Evolutionary conservation across 2,113 vertebrate species (phyloP), one percentile per base, ranked within the genome.

Genomic region (Pogona vitticeps): DNA sequence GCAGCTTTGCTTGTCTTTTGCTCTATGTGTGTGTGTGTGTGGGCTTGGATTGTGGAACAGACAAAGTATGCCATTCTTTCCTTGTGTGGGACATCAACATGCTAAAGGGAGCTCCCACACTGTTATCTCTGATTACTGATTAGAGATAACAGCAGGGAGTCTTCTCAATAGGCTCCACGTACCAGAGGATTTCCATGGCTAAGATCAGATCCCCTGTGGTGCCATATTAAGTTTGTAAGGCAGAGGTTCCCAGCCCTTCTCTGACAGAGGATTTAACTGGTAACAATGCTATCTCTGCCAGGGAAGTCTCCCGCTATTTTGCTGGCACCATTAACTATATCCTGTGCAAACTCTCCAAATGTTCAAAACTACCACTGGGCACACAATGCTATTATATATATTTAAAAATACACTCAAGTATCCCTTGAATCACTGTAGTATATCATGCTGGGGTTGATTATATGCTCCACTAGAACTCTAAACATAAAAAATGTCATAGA

Each of bases 381-480:
- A 68, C 42, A 85, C 3, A 91, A 67, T 12, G 0, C 1, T 80
- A 85, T 1, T 1, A 63, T 92, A 85, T 18, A 92, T 86, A 79
- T 26, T 59, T 76, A 0, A 2, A 85, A 83, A 88, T 56, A 8
- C 8, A 82, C 20, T 26, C 6, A 6, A 83, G 75, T 75, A 56
- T 88, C 10, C 3, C 63, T 12, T 76, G 67, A 15, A 3, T 52
- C 18, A 4, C 88, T 36, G 42, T 13, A 63, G 70, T 84, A 4
- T 13, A 76, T 1, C 86, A 80, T 38, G 36, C 38, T 52, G 63
- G 79, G 23, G 15, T 20, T n/a, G 12, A 36, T 46, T 1, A 26
- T 52, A 80, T 84, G 46, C 21, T 52, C 28, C 42, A 52, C 1
- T 28, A 42, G 21, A 75, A 73, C 36, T 7, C 20, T 38, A 75